These are phyloP conservation scores for Cecropterus lyciades DNA, from an alignment of 1,140 invertebrate species.

Conservation along the genomic window DNA sequence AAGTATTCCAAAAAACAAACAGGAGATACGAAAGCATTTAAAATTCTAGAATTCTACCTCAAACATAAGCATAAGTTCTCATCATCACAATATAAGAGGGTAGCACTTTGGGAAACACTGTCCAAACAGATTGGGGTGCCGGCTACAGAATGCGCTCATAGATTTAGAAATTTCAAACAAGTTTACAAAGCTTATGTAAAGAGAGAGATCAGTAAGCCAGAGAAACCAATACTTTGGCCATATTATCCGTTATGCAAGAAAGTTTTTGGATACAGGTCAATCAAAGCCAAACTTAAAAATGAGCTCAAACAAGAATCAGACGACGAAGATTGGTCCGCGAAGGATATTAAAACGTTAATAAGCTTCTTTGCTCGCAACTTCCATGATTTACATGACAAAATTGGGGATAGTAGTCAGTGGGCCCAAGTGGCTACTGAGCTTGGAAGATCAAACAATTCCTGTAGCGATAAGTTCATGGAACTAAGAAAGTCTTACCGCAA, in stretches of 20 bases:
- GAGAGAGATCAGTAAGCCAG: conserved; percentile 71
- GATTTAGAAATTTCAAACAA: conserved; percentile 73
- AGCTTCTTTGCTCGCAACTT: conserved; percentile 59
- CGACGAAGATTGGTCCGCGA: conserved; percentile 70
- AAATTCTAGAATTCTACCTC: conserved; percentile 72
- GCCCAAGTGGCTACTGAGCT: conserved; percentile 45
- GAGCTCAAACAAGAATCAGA: conserved; percentile 54
- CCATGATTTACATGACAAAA: conserved; percentile 47
- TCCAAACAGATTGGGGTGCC: conserved; percentile 62
- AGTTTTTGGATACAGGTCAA: conserved; percentile 71
- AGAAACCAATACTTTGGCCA: conserved; percentile 74
- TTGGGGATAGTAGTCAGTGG: conserved; percentile 54
- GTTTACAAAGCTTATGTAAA: conserved; percentile 69
- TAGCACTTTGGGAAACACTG: conserved; percentile 62
- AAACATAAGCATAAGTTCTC: conserved; percentile 74
- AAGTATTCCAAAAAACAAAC: conserved; percentile 55
- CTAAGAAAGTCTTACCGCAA: conserved; percentile 71
- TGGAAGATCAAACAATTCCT: conserved; percentile 51
- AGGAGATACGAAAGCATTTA: conserved; percentile 65
- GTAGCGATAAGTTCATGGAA: conserved; percentile 71
- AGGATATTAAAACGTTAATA: conserved; percentile 68
- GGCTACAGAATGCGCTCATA: conserved; percentile 64
- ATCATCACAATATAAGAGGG: conserved; percentile 57
- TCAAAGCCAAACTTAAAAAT: conserved; percentile 69
- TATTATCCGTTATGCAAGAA: conserved; percentile 76